Base-by-base conservation (phyloP, 2,888 invertebrate genomes). In the Leptinotarsa tumamoca region DNA sequence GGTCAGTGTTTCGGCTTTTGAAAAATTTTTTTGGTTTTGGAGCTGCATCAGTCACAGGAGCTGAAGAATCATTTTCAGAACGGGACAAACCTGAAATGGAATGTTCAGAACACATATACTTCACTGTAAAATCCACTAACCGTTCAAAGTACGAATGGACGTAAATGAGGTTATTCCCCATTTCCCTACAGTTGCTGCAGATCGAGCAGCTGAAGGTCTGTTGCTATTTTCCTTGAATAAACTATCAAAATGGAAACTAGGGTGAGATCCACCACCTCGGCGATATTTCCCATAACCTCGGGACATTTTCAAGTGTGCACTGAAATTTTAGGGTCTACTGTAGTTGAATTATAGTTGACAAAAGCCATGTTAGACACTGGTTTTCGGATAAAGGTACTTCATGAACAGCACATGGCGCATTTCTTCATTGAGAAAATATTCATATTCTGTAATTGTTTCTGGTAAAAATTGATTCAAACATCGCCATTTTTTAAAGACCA, bases 151-250 rank as follows among this genome's bases (percentile, higher is more conserved):
- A 84, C 97, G 91, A 79, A 96, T 94, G 4, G 96, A 96, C 33
- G 97, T 97, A 89, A 96, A 97, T 80, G 96, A 96, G 85, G 96
- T 96, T 88, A 96, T 95, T 82, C 97, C 97, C 96, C 97, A 97
- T 91, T 96, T 95, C 82, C 97, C 97, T 81, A 97, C 94, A 51
- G 95, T 96, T 80, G 96, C 97, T 81, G 96, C 95, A 50, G 96
- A 96, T 81, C 96, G 93, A 71, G 96, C 95, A 73, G 96, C 96
- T 71, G 95, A 93, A 13, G 96, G 96, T 84, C 95, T 94, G 88
- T 96, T 96, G 87, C 94, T 95, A 87, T 95, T 95, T 86, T 94
- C 93, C 87, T 95, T 90, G 83, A 92, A 90, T 78, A 92, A 87
- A 84, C 90, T 92, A 85, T 93, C 93, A 86, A 93, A 93, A 82